Evolutionary conservation across 1,140 invertebrate genomes (phyloP), one percentile per base, ranked within the genome.

Genomic region (Leptopilina clavipes): DNA sequence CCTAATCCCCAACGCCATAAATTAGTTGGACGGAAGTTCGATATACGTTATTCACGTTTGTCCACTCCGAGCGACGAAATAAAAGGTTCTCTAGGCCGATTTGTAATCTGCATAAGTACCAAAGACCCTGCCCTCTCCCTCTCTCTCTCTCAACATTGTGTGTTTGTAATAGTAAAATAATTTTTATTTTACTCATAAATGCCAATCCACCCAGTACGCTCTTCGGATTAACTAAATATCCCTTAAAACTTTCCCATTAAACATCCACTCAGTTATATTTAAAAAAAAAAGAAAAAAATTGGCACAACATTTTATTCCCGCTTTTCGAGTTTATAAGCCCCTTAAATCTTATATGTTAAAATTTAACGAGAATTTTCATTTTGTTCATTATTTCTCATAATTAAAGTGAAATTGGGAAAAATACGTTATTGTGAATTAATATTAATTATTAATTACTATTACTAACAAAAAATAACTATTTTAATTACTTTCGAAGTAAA

Each of bases 1-100:
- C 83, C 81, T 87, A 85, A 86, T 85, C 85, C 86, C 86, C 84
- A 83, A 71, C 70, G 74, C 84, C 81, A 85, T 88, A 87, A 88
- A 88, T 87, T 86, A 87, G 84, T 65, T n/a, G 59, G 59, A 65
- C 59, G 59, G 59, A 65, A 65, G 81, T 84, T 86, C 85, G 83
- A 86, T 86, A 86, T 86, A 86, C 85, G 82, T 85, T 84, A 81
- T 77, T 82, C 76, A 82, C 83, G 83, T 86, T 85, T 85, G 81
- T 85, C 77, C 81, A 84, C 71, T 75, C 5, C 37, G 77, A 81
- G 77, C 56, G 70, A 59, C 78, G 65, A 80, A 85, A 84, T 82
- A 81, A 85, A 85, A 78, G 76, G 75, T 56, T 70, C 25, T 65
- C 59, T 65, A n/a, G 59, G 59, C 11, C 59, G 59, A 65, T 65